Conservation (phyloP, 2,113 vertebrate species). For the Haplotaxodon microlepis region DNA sequence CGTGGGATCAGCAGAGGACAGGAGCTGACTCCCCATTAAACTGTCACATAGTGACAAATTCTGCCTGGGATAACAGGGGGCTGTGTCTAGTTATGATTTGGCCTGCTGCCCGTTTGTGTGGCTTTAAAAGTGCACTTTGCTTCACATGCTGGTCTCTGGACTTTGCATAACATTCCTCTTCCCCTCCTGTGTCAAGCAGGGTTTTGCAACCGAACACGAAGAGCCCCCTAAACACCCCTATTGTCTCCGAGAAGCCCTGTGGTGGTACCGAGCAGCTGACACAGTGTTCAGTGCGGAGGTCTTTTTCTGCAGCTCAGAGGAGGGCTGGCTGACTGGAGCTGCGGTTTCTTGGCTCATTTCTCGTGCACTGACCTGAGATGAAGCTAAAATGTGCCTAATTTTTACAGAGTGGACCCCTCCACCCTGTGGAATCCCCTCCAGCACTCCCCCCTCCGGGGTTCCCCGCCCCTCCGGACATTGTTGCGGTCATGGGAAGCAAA, state of each 20-base stretch:
- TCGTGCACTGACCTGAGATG: not conserved
- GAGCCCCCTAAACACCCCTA: not conserved
- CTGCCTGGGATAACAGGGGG: not conserved
- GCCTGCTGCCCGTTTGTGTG: not conserved
- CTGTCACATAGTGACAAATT: not conserved
- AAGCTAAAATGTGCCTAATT: not conserved
- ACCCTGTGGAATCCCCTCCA: conserved; percentile 12
- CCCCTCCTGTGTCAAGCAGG: not conserved
- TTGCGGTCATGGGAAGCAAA: not conserved
- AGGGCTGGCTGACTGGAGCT: not conserved
- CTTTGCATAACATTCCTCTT: not conserved
- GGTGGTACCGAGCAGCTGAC: not conserved
- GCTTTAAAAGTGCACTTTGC: not conserved
- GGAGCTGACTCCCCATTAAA: not conserved
- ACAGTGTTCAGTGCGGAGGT: not conserved
- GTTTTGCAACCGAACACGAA: not conserved
- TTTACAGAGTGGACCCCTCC: conserved; percentile 3
- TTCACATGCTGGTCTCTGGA: not conserved
- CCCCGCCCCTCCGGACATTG: not conserved
- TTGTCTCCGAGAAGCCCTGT: not conserved
- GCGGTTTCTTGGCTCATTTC: not conserved
- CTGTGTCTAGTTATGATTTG: not conserved
- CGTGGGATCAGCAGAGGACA: not conserved
- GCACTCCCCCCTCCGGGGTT: not conserved
- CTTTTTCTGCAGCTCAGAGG: not conserved